These are phyloP conservation scores for Pristionchus pacificus DNA, from an alignment of 1,140 invertebrate species.

Conservation along the genomic window DNA sequence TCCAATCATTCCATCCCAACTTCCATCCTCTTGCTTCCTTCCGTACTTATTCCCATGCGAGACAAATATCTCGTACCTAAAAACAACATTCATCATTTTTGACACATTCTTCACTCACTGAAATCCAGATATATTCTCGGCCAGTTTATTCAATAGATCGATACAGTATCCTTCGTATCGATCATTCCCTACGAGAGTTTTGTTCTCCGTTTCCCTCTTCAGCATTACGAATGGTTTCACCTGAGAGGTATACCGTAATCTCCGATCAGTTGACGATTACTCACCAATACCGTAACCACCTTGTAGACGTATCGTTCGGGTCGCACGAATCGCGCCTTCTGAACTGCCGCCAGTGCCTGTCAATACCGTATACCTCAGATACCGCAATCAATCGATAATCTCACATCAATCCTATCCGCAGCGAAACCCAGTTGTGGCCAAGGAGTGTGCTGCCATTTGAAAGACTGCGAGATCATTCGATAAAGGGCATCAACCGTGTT, in stretches of 20 bases:
- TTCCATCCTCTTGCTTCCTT: slow-evolving; percentile 51
- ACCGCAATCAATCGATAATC: no score
- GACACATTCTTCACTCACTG: slow-evolving; percentile 44
- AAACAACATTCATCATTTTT: no score
- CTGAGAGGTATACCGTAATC: slow-evolving; percentile 10
- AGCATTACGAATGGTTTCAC: slow-evolving; percentile 57
- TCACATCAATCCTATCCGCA: slow-evolving; percentile 52
- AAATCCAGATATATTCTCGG: slow-evolving; percentile 51
- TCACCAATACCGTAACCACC: slow-evolving; percentile 49
- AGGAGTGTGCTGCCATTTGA: slow-evolving; percentile 46
- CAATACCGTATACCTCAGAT: no score
- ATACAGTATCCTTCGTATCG: slow-evolving; percentile 59
- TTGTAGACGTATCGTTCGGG: slow-evolving; percentile 39
- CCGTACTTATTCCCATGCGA: slow-evolving; percentile 39
- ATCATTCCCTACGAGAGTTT: slow-evolving; percentile 51
- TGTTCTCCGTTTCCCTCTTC: slow-evolving; percentile 41
- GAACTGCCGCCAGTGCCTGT: no score
- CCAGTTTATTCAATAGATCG: slow-evolving; percentile 47
- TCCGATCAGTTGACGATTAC: background rate
- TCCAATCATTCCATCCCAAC: slow-evolving; percentile 58
- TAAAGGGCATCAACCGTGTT: background rate
- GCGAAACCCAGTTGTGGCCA: slow-evolving; percentile 27
- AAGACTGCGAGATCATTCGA: slow-evolving; percentile 43
- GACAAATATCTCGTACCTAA: slow-evolving; percentile 25
- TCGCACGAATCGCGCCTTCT: no score